phyloP scores from a whole-genome alignment of 1,140 invertebrate species.

The Drosophila eugracilis region DNA sequence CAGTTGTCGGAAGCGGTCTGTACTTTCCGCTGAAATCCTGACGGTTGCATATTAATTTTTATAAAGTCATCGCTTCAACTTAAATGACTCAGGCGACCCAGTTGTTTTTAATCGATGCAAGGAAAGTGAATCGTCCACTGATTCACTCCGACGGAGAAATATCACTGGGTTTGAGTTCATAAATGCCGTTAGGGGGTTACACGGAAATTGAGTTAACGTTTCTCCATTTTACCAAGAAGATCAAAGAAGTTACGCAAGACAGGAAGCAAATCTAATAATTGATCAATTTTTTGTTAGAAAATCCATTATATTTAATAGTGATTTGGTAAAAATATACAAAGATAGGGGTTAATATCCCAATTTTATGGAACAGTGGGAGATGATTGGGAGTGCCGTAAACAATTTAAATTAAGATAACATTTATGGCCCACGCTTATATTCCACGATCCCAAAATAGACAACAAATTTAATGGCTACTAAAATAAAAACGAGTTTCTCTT shows the following conservation, averaged over 20 bases:
- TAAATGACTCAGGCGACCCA: conserved; percentile 34
- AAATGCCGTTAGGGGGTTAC: background rate
- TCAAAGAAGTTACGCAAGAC: too few relatives aligned
- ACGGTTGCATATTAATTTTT: conserved; percentile 34
- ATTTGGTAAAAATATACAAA: too few relatives aligned
- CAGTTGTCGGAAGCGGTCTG: conserved; percentile 30
- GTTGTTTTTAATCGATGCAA: conserved; percentile 22
- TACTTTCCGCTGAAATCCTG: conserved; percentile 30
- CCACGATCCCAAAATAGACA: conserved; percentile 32
- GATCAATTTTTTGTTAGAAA: background rate
- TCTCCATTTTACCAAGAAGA: too few relatives aligned
- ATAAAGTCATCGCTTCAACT: conserved; percentile 9
- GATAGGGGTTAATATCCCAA: background rate
- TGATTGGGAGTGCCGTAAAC: conserved; percentile 20
- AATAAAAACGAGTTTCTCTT: conserved; percentile 37
- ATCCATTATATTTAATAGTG: too few relatives aligned
- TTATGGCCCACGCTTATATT: conserved; percentile 36
- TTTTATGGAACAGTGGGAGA: background rate
- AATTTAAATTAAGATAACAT: conserved; percentile 34
- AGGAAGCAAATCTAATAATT: background rate
- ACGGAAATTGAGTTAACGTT: background rate
- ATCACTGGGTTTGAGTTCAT: conserved; percentile 3
- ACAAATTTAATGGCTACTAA: conserved; percentile 19
- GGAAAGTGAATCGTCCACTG: conserved; percentile 40
- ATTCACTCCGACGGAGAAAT: conserved; percentile 9